Conservation (phyloP, 1,140 invertebrate genomes). For the Aphaenogaster floridana region DNA sequence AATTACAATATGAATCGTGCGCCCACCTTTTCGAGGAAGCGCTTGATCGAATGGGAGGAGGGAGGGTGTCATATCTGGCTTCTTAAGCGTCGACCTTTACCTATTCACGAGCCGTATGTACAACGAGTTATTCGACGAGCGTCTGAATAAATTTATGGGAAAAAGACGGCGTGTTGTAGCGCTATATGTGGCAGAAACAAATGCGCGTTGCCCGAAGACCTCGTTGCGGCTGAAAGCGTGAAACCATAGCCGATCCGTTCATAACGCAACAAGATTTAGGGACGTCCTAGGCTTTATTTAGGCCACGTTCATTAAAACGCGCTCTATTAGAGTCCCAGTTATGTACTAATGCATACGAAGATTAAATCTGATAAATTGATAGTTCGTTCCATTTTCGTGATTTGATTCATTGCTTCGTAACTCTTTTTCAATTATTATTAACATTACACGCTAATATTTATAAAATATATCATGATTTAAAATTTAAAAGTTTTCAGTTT, state of each 20-base stretch:
- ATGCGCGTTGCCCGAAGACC: slow-evolving; percentile 12
- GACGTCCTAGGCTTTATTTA: not conserved
- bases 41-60: not conserved
- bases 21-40: slow-evolving; percentile 66
- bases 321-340: not conserved
- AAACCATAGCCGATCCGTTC: slow-evolving; percentile 47
- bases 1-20: slow-evolving; percentile 77
- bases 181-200: slow-evolving; percentile 45
- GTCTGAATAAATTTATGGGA: slow-evolving; percentile 67
- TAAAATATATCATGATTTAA: not conserved
- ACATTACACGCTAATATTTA: not conserved
- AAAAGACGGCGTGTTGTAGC: not conserved
- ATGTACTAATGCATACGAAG: not conserved
- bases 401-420: not conserved
- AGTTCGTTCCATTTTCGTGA: not conserved
- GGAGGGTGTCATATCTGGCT: slow-evolving; percentile 57
- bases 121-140: slow-evolving; percentile 48
- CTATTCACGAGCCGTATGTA: slow-evolving; percentile 70
- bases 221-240: slow-evolving; percentile 39
- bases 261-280: slow-evolving; percentile 20
- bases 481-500: not conserved
- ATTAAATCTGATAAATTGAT: not conserved
- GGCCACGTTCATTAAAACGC: not conserved
- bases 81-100: slow-evolving; percentile 60
- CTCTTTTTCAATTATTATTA: not conserved